These are phyloP conservation scores for Rhogogaster chlorosoma DNA, from an alignment of 2,888 invertebrate genomes.

Conservation along the genomic window DNA sequence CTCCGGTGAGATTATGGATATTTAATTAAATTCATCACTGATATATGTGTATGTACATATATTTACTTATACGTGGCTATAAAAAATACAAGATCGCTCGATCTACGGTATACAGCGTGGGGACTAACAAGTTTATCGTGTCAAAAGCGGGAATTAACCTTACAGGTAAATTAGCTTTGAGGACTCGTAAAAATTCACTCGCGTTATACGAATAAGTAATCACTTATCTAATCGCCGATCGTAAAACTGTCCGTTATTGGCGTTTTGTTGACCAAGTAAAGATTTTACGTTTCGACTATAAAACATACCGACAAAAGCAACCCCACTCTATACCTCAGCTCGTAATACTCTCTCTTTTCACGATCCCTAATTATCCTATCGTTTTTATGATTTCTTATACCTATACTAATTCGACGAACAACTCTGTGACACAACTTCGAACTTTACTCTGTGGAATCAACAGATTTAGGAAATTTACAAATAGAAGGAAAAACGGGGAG, in stretches of 20 bases:
- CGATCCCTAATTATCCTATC: slow-evolving; percentile 13
- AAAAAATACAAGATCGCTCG: neutral
- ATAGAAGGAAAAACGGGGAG: neutral
- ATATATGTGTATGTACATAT: neutral
- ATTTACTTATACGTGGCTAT: neutral
- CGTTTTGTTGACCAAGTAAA: slow-evolving; percentile 21
- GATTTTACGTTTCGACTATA: neutral
- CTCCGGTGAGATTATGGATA: neutral
- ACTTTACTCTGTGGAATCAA: neutral
- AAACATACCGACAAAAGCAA: neutral
- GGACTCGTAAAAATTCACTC: slow-evolving; percentile 25
- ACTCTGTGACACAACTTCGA: neutral
- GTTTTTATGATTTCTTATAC: neutral
- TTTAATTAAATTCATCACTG: slow-evolving; percentile 1
- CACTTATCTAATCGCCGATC: slow-evolving; percentile 10
- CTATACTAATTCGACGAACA: neutral
- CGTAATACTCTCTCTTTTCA: neutral
- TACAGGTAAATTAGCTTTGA: neutral
- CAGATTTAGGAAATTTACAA: neutral
- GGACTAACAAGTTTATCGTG: neutral
- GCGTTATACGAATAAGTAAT: slow-evolving; percentile 36
- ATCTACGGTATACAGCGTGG: neutral
- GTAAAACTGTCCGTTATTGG: slow-evolving; percentile 16
- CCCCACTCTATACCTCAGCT: neutral
- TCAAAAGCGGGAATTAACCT: neutral